Conservation (phyloP, 1,140 invertebrate genomes). For the Drosophila nigrodunni region DNA sequence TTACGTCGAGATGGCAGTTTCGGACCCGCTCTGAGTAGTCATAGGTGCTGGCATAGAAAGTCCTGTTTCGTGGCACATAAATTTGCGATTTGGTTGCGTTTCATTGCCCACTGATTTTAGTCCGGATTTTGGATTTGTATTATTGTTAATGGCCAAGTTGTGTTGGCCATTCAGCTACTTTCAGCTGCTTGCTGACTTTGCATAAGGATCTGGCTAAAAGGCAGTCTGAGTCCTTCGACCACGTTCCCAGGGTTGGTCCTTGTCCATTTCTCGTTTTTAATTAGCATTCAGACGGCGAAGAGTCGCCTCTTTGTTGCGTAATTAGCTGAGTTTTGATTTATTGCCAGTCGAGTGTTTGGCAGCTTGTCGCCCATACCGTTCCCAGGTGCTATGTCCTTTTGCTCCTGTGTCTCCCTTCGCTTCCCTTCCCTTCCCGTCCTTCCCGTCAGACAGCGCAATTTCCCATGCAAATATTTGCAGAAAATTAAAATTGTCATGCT, state of each 20-base stretch:
- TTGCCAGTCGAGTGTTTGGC: constrained; percentile 57
- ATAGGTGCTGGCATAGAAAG: constrained; percentile 33
- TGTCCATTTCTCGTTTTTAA: constrained; percentile 69
- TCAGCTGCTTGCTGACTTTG: constrained; percentile 43
- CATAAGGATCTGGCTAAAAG: constrained; percentile 41
- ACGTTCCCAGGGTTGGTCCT: constrained; percentile 18
- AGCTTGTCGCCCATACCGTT: constrained; percentile 33
- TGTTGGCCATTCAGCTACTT: constrained; percentile 43
- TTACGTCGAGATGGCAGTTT: constrained; percentile 67
- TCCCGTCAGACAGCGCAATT: constrained; percentile 43
- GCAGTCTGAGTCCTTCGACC: constrained; percentile 19
- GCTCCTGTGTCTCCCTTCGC: neutral
- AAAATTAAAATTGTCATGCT: constrained; percentile 76
- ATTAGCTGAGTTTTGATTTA: constrained; percentile 83
- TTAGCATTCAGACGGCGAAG: constrained; percentile 66
- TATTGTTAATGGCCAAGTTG: constrained; percentile 78
- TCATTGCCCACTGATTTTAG: constrained; percentile 62
- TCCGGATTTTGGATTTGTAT: constrained; percentile 69
- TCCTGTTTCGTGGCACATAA: constrained; percentile 67
- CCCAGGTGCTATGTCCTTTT: constrained; percentile 38
- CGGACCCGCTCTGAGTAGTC: constrained; percentile 15
- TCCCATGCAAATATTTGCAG: constrained; percentile 76
- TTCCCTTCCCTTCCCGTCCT: neutral
- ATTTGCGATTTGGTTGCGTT: constrained; percentile 78
- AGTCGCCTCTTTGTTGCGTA: constrained; percentile 78